Base-by-base conservation (phyloP, 2,888 invertebrate species). In the Acholoe squamosa region DNA sequence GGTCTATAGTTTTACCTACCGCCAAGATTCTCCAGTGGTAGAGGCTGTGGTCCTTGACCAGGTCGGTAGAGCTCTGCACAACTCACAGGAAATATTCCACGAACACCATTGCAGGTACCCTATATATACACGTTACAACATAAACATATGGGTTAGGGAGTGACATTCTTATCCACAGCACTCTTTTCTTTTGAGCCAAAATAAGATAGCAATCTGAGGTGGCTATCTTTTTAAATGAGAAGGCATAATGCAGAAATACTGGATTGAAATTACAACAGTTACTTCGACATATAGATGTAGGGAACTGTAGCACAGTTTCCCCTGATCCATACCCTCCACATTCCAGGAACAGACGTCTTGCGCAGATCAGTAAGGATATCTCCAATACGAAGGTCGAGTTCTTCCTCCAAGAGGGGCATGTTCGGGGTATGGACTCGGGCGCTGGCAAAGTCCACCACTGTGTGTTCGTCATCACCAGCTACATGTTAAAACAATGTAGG, bases 341-440 rank as follows among this genome's bases (percentile, higher is more conserved):
- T 54, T 5, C 89, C 89, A 3, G 89, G 61, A 7, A 22, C 5
- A 22, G 16, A 14, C 10, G 89, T 89, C 61, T 89, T 33, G 19
- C 28, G 28, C 61, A 89, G 33, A 14, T 89, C 28, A 14, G 61
- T 56, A 16, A 89, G 7, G 61, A 89, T 52, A 34, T 89, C 89
- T 5, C 89, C 89, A 14, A 89, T 61, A 31, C 61, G 5, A 28
- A 89, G 89, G 56, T 89, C 89, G 14, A 89, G 89, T 28, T 89
- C 89, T 28, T 61, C 61, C 10, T 89, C 61, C 19, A 61, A 7
- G 28, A 54, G 54, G 5, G 89, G 89, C 89, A 61, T 89, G 61
- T 89, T 89, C 14, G 89, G 89, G 3, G 61, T 89, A 61, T 89
- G 89, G 7, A 89, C 89, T 28, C 89, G 89, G 31, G 89, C 89